Evolutionary conservation across 2,797 vertebrate genomes (phyloP).

Genomic region (Clangula hyemalis): DNA sequence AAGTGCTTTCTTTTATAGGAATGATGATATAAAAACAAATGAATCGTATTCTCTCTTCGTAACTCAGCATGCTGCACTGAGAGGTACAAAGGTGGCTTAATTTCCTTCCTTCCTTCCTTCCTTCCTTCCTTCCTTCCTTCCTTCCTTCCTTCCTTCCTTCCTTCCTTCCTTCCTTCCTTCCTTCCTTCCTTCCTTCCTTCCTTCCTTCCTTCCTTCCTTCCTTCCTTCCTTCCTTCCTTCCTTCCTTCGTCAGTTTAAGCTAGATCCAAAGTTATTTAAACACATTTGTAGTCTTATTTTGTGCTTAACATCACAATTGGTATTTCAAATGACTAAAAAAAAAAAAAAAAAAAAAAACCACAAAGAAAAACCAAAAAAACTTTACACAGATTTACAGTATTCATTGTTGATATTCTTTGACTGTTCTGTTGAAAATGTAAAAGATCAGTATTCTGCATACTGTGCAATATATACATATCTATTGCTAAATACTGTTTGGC

Average conservation of each 20-base stretch:
- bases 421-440: background rate
- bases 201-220: too few relatives aligned
- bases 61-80: background rate
- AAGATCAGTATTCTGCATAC: background rate
- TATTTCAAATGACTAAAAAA: background rate
- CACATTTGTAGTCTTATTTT: background rate
- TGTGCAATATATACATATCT: background rate
- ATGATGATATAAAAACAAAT: background rate
- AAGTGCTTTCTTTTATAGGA: background rate
- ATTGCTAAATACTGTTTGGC: background rate
- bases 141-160: background rate
- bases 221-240: background rate
- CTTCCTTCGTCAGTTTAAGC: background rate
- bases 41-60: background rate
- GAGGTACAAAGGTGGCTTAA: background rate
- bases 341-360: too few relatives aligned
- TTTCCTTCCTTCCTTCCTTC: background rate
- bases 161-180: background rate
- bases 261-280: background rate
- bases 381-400: background rate
- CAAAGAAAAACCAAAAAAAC: fast-evolving
- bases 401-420: background rate
- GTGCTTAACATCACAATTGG: background rate
- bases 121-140: background rate
- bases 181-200: background rate